Base-by-base conservation (phyloP, 2,113 vertebrate genomes). In the Proteles cristata region DNA sequence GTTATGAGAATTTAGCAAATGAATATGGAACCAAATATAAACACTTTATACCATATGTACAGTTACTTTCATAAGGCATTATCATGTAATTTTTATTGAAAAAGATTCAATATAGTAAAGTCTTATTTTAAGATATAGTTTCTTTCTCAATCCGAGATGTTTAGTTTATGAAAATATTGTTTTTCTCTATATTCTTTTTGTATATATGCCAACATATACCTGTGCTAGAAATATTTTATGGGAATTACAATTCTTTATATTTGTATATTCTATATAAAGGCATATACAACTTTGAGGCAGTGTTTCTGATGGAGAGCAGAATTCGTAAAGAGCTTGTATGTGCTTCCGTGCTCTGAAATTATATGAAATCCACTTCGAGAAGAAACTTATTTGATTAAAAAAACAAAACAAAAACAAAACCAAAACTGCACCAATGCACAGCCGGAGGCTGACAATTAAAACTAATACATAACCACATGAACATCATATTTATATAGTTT, bases 231-330 rank as follows among this genome's bases (percentile, higher is more conserved):
- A 99, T 98, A 98, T 97, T 97, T 98, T 98, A 98, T 98, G 98
- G 99, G 98, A 98, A 98, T 98, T 98, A 98, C 97, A 98, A 98
- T 96, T 98, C 98, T 98, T 98, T 98, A 98, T 98, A 98, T 98
- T 95, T 97, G 95, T 97, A 95, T 98, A 96, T 98, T 98, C 98
- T 99, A 98, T 99, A 99, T 99, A 99, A 99, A 99, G 99, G 99
- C 99, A 99, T 99, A 98, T 99, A 99, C 99, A 99, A 99, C 98
- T 98, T 99, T 99, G 99, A 99, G 99, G 99, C 99, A 99, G 99
- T 99, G 99, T 99, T 99, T 99, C 98, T 98, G 98, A 99, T 99
- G 99, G 99, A 98, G 98, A 98, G 98, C 98, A 98, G 98, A 99
- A 99, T 99, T 99, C 97, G 96, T 99, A 99, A 98, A 99, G 98